Conservation (phyloP, 92 coral and sea anemone species). For the Parazoanthus atlanticus region DNA sequence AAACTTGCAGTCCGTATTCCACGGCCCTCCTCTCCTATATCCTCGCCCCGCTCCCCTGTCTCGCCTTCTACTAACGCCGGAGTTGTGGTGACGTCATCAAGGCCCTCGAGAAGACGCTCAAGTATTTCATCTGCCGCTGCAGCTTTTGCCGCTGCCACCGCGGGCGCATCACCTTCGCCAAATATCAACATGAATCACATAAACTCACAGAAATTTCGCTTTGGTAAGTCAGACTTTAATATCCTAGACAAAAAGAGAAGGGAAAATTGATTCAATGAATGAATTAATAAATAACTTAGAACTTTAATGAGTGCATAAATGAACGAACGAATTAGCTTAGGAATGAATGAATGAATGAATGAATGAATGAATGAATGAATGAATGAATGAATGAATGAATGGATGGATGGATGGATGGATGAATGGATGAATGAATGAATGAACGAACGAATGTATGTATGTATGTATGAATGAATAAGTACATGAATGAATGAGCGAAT, state of each 20-base stretch:
- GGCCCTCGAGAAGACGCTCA: slow-evolving; percentile 89
- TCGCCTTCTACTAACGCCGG: slow-evolving; percentile 83
- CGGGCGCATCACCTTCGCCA: slow-evolving; percentile 96
- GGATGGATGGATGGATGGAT: background rate
- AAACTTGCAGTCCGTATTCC: slow-evolving; percentile 46
- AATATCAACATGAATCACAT: slow-evolving; percentile 40
- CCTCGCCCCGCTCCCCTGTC: slow-evolving; percentile 79
- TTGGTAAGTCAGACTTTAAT: slow-evolving; percentile 67
- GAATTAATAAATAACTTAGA: too few species aligned
- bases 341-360: too few species aligned
- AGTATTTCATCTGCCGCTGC: slow-evolving; percentile 98
- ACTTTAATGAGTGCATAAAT: background rate
- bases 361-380: background rate
- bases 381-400: background rate
- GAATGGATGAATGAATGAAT: too few species aligned
- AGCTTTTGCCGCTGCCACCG: slow-evolving; percentile 99
- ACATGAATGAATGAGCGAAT: too few species aligned
- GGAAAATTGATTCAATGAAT: background rate
- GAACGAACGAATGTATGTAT: too few species aligned
- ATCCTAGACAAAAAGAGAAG: background rate
- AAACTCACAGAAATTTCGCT: slow-evolving; percentile 81
- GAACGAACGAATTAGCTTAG: too few species aligned
- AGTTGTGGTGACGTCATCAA: slow-evolving; percentile 96
- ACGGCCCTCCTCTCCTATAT: slow-evolving; percentile 70
- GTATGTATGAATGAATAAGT: too few species aligned